A percentile compares a stretch with the other conserved stretches of the same genome.
phyloP scores from a whole-genome alignment of 2,797 vertebrate genomes.

The Hypotaenidia okinawae region DNA sequence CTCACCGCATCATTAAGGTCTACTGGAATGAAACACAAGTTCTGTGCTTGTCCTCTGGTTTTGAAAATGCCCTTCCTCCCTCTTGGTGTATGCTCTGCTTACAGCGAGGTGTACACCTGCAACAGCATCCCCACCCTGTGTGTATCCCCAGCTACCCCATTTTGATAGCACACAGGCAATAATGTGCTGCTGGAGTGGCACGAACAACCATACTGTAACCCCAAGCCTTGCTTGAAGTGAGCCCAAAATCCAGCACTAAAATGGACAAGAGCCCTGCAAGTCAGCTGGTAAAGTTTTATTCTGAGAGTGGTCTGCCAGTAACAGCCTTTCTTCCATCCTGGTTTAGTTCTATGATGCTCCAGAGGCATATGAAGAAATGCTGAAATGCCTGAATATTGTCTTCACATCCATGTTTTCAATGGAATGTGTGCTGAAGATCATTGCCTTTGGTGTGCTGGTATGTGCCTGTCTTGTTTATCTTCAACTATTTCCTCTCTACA shows the following conservation, averaged over 20 bases:
- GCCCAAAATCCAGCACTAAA: neutral
- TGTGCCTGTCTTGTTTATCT: constrained; percentile 18
- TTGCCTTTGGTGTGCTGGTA: constrained; percentile 96
- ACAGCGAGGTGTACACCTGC: neutral
- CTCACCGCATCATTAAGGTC: neutral
- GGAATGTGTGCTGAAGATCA: constrained; percentile 96
- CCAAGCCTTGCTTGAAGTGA: neutral
- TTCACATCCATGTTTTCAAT: constrained; percentile 97
- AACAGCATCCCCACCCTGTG: neutral
- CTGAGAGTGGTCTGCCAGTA: neutral
- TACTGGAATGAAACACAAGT: neutral
- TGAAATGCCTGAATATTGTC: constrained; percentile 95
- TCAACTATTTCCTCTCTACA: neutral
- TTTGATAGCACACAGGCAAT: neutral
- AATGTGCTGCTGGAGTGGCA: neutral
- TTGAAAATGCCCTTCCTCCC: neutral
- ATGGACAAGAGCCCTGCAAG: neutral
- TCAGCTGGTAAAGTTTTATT: neutral
- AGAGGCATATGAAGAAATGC: constrained; percentile 88
- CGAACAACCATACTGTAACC: neutral
- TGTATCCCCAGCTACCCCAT: neutral
- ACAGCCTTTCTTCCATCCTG: neutral
- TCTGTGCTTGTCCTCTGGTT: neutral
- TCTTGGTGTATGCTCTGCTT: neutral
- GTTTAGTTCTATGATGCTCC: constrained; percentile 91